Conservation (phyloP, 2,888 invertebrate genomes). For the Sarcophaga subvicina region DNA sequence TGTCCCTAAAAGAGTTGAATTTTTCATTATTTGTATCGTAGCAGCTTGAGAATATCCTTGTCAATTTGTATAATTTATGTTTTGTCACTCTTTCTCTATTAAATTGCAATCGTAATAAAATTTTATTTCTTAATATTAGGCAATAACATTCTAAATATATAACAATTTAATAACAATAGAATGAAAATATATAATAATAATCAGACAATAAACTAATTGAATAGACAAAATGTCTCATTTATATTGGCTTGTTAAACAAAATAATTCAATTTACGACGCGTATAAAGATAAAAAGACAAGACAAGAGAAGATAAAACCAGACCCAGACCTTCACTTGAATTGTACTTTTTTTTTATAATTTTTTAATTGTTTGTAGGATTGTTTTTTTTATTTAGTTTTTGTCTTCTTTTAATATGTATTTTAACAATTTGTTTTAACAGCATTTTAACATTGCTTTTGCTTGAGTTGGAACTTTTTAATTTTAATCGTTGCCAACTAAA, state of each 20-base stretch:
- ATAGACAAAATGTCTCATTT: no score
- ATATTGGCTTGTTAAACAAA: no score
- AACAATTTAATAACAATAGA: neutral
- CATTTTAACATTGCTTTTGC: neutral
- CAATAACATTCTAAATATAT: neutral
- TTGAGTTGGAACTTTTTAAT: constrained; percentile 9
- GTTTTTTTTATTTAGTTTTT: neutral
- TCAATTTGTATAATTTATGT: neutral
- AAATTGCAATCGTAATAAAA: neutral
- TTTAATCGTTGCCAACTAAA: constrained; percentile 21
- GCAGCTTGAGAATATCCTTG: no score
- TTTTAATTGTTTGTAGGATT: neutral
- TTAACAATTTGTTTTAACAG: neutral
- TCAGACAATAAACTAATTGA: neutral
- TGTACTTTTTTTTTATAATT: no score
- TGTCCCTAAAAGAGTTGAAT: no score
- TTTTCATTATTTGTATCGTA: no score
- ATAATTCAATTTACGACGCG: no score
- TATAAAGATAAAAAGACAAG: no score
- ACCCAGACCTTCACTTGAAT: no score
- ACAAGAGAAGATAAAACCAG: no score
- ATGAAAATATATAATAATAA: neutral
- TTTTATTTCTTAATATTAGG: neutral
- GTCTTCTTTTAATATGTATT: neutral
- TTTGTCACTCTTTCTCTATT: neutral